A percentile compares a stretch with the other conserved stretches of the same genome.
Evolutionary conservation across 1,140 invertebrate species (phyloP).

Genomic region (Trachymyrmex septentrionalis): DNA sequence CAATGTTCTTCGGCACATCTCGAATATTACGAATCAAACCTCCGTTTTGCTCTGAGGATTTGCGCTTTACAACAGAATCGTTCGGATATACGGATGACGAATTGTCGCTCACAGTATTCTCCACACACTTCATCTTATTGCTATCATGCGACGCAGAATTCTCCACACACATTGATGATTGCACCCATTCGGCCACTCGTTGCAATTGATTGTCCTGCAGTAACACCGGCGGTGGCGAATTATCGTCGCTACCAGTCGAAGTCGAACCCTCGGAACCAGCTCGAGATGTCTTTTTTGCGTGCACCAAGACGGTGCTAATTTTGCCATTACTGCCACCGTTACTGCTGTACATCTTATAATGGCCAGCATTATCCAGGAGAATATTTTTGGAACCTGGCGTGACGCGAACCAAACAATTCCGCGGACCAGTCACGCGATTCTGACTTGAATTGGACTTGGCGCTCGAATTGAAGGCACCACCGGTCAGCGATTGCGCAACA

Average conservation of each 20-base stretch:
- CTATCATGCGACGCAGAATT: slow-evolving; percentile 44
- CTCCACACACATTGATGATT: slow-evolving; percentile 78
- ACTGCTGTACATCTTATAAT: slow-evolving; percentile 89
- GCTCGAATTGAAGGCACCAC: slow-evolving; percentile 44
- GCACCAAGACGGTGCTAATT: slow-evolving; percentile 83
- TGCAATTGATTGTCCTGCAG: slow-evolving; percentile 87
- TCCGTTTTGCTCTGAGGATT: slow-evolving; percentile 17
- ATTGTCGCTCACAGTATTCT: slow-evolving; percentile 32
- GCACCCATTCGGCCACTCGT: slow-evolving; percentile 90
- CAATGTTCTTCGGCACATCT: neutral
- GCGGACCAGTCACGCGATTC: slow-evolving; percentile 87
- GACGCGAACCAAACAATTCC: slow-evolving; percentile 91
- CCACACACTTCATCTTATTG: slow-evolving; percentile 55
- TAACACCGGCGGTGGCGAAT: slow-evolving; percentile 75
- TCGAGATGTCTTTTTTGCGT: slow-evolving; percentile 74
- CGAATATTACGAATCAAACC: neutral
- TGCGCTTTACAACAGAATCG: slow-evolving; percentile 37
- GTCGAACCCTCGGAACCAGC: slow-evolving; percentile 76
- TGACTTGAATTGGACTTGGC: slow-evolving; percentile 77
- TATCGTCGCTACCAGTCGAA: slow-evolving; percentile 82
- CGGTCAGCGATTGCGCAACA: slow-evolving; percentile 68
- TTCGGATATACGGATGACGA: slow-evolving; percentile 48
- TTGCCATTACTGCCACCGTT: slow-evolving; percentile 72
- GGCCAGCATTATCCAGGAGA: slow-evolving; percentile 91
- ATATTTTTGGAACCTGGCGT: slow-evolving; percentile 93